phyloP scores from a whole-genome alignment of 1,140 invertebrate species.

The Caenorhabditis brenneri region DNA sequence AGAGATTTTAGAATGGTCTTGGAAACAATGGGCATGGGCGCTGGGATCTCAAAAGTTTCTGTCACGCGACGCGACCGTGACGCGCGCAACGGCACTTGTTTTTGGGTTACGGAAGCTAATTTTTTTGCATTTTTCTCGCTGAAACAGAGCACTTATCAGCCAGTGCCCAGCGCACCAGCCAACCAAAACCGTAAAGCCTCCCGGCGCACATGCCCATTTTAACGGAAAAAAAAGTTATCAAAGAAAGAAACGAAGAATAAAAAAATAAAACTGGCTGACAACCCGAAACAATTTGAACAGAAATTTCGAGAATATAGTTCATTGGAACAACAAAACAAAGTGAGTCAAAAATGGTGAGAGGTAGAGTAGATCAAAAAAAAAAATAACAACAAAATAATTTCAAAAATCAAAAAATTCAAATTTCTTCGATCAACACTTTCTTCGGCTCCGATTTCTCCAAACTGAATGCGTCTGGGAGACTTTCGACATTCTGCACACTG shows the following conservation, averaged over 20 bases:
- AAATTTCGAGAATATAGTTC: background rate
- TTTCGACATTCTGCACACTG: background rate
- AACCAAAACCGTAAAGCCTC: too few relatives aligned
- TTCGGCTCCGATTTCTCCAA: background rate
- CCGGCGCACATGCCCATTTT: background rate
- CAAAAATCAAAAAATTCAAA: background rate
- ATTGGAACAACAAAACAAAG: too few relatives aligned
- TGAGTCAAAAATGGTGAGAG: too few relatives aligned
- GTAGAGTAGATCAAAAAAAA: too few relatives aligned
- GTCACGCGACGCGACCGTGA: too few relatives aligned
- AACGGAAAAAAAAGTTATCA: background rate
- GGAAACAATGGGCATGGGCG: background rate
- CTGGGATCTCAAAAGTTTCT: too few relatives aligned
- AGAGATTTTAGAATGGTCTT: background rate
- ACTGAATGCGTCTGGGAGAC: background rate
- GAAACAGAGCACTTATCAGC: background rate
- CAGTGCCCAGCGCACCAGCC: too few relatives aligned
- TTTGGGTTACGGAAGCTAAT: too few relatives aligned
- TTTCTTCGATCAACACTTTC: background rate
- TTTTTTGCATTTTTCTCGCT: too few relatives aligned
- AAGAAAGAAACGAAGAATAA: too few relatives aligned
- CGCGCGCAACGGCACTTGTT: too few relatives aligned
- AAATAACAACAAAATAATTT: too few relatives aligned
- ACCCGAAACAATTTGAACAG: background rate
- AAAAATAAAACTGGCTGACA: background rate